Evolutionary conservation across 1,140 invertebrate species (phyloP).

Genomic region (Wiebesia pumilae): DNA sequence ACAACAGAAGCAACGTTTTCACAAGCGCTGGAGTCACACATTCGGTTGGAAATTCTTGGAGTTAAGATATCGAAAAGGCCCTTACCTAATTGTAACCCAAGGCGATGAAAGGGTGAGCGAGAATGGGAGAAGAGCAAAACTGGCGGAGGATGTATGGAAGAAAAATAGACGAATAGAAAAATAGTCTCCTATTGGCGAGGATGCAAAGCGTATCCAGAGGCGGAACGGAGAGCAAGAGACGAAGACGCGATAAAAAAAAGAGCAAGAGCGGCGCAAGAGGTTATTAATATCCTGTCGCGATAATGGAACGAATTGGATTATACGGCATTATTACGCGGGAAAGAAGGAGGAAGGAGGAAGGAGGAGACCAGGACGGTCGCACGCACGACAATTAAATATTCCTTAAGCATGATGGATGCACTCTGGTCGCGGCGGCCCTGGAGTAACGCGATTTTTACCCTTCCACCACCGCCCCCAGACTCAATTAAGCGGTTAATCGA

Average conservation of each 20-base stretch:
- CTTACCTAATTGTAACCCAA: no score
- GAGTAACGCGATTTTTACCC: not conserved
- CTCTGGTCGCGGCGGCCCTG: not conserved
- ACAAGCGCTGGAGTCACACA: no score
- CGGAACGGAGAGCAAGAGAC: not conserved
- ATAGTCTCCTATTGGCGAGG: no score
- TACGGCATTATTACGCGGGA: not conserved
- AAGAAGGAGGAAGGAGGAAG: not conserved
- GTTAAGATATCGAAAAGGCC: no score
- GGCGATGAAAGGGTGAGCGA: no score
- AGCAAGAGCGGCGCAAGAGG: not conserved
- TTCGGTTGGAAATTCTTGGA: no score
- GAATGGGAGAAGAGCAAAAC: no score
- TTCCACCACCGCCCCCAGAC: not conserved
- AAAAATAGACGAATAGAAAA: no score
- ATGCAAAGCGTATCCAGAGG: no score
- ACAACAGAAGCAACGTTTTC: no score
- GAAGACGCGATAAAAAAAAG: not conserved
- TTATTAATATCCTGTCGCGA: conserved; percentile 40
- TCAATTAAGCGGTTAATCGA: conserved; percentile 16
- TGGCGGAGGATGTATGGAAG: no score
- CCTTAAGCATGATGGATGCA: conserved; percentile 31
- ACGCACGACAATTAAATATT: conserved; percentile 33
- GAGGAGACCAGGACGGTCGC: not conserved
- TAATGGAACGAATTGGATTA: conserved; percentile 40